Evolutionary conservation across 64 coral and sea anemone genomes (phyloP), one percentile per base, ranked within the genome.

Genomic region (Acropora yongei): DNA sequence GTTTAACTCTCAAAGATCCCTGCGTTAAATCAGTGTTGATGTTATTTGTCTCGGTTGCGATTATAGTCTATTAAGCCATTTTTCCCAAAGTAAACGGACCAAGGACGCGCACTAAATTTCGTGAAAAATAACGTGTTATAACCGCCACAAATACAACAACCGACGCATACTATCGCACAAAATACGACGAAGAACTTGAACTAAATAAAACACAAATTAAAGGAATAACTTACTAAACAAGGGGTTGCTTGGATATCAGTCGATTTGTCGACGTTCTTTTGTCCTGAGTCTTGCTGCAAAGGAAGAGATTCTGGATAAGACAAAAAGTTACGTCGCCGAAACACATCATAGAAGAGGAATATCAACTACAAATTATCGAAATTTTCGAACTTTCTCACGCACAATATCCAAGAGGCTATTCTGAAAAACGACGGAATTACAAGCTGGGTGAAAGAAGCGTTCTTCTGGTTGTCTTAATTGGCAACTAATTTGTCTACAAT

Each of bases 391-490:
- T 47, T 85, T 85, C 82, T 57, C 82, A 85, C 63, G 82, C 66
- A 5, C 82, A 85, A 85, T 85, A 85, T 49, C 46, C 6, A 47
- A 47, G 63, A 44, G 60, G 63, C 82, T 48, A 57, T 85, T 71
- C 49, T 72, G 82, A 83, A 41, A 41, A 66, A 30, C 30, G 30
- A 30, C 30, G 58, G 46, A 85, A 85, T 71, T 55, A 55, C 51
- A 55, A 55, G 10, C 51, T 10, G 10, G 10, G 10, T 10, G 5
- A 5, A 7, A 55, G 10, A 55, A 55, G 3, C 5, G 6, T 67
- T 39, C 80, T n/a, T 46, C 44, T 68, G 80, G 14, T 67, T n/a
- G 68, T 83, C 63, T 85, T 71, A 85, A 85, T 85, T 85, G 61
- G 61, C 82, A 85, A 68, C 48, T 46, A 71, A 72, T 1, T n/a